A percentile compares a stretch with the other conserved stretches of the same genome.
Evolutionary conservation across 2,113 vertebrate species (phyloP).

Genomic region (Anolis carolinensis): DNA sequence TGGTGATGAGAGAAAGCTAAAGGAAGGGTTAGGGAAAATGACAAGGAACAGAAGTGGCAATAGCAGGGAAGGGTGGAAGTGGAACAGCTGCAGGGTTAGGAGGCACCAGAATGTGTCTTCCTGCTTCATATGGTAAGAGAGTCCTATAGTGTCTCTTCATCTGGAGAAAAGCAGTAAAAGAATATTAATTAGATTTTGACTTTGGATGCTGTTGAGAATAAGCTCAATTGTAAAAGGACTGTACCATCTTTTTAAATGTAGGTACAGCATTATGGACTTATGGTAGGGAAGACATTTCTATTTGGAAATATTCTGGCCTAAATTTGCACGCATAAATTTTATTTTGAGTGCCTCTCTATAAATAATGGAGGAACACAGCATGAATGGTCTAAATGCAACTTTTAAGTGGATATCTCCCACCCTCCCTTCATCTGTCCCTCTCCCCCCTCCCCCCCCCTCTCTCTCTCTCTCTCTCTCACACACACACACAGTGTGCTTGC

Average conservation of each 20-base stretch:
- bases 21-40: too few species aligned
- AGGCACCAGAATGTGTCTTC: too few species aligned
- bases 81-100: too few species aligned
- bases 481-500: too few species aligned
- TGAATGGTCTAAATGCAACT: conserved; percentile 30
- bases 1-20: too few species aligned
- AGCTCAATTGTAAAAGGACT: conserved; percentile 5
- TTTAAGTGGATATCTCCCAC: background rate
- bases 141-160: background rate
- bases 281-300: conserved; percentile 18
- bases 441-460: background rate
- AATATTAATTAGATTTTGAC: conserved; percentile 28
- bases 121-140: too few species aligned
- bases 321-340: conserved; percentile 45
- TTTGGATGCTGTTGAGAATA: conserved; percentile 31
- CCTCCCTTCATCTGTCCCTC: too few species aligned
- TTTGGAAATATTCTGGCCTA: conserved; percentile 19
- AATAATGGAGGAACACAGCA: conserved; percentile 43
- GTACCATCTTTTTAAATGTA: background rate
- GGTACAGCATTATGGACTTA: background rate
- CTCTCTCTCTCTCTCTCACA: too few species aligned
- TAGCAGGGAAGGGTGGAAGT: too few species aligned
- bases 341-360: conserved; percentile 46
- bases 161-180: background rate
- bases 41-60: too few species aligned